Conservation (phyloP, 2,797 vertebrate species). For the Echiichthys vipera region DNA sequence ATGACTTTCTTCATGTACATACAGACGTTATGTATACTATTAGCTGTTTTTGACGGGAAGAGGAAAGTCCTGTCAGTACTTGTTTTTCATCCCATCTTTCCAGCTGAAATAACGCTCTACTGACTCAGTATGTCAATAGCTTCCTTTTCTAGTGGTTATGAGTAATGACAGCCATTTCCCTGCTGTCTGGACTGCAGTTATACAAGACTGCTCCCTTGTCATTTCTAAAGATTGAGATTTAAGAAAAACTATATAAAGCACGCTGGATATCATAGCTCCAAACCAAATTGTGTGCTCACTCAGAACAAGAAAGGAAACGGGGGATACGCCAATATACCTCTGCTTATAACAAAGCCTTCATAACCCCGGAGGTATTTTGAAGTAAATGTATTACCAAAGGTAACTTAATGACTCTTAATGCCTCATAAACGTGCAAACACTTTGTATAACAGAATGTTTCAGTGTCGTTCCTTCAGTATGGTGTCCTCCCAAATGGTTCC, state of each 20-base stretch:
- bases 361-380: not conserved
- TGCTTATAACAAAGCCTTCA: not conserved
- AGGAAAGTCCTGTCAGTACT: constrained; percentile 1
- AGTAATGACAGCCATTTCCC: constrained; percentile 24
- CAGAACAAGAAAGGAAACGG: not conserved
- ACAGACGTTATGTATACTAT: not conserved
- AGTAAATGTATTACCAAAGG: not conserved
- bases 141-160: constrained; percentile 16
- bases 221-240: constrained; percentile 19
- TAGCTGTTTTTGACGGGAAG: not conserved
- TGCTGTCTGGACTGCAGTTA: constrained; percentile 20
- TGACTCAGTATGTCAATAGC: constrained; percentile 25
- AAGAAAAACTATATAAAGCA: not conserved
- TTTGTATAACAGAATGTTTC: not conserved
- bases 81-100: constrained; percentile 16
- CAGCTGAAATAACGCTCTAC: constrained; percentile 1
- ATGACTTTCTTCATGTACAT: not conserved
- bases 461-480: not conserved
- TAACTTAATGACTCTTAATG: not conserved
- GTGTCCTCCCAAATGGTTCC: not conserved
- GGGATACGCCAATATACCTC: not conserved
- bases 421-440: not conserved
- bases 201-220: constrained; percentile 12
- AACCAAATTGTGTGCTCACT: not conserved
- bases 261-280: not conserved